Base-by-base conservation (phyloP, 53 echinoderm and acorn worm species). In the Temnopleurus reevesii region DNA sequence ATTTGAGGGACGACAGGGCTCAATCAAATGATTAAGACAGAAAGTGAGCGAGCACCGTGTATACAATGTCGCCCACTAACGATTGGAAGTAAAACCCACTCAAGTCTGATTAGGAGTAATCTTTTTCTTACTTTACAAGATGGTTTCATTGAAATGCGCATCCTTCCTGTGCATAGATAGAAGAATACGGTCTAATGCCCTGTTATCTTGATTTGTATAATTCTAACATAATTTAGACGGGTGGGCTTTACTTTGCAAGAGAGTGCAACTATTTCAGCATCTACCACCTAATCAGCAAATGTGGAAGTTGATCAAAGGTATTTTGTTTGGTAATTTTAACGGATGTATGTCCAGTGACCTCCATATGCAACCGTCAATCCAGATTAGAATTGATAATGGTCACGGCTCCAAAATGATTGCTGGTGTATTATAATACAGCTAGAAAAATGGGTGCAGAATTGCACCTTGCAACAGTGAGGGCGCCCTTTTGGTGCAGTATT, bases 21-120 rank as follows among this genome's bases (percentile, higher is more conserved):
- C 71, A 71, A 71, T 71, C 71, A 71, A 71, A 21, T 71, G n/a
- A 71, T 71, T 71, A 71, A 38, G 71, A 38, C 38, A 38, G 71
- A 71, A 71, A 71, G 71, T 71, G 71, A 71, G 41, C 71, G 36
- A 71, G 19, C 41, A 21, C 71, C 6, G 26, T 38, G 71, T n/a
- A 21, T 19, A 6, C 71, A 7, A 21, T 63, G 63, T 63, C 63
- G 17, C 6, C 71, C n/a, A n/a, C 1, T 41, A 41, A 41, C 71
- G 41, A 71, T 41, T 71, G 8, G 38, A 71, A 71, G 71, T 71
- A 71, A 71, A 71, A 41, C 71, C 71, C 71, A 71, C 71, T 71
- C 71, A 71, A 71, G 8, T 19, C 21, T 71, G 71, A 71, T 71
- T 71, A 71, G 41, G 71, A 41, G 71, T 38, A 71, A 71, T 71